Conservation (phyloP, 2,797 vertebrate genomes). For the Bradypodion ventrale region DNA sequence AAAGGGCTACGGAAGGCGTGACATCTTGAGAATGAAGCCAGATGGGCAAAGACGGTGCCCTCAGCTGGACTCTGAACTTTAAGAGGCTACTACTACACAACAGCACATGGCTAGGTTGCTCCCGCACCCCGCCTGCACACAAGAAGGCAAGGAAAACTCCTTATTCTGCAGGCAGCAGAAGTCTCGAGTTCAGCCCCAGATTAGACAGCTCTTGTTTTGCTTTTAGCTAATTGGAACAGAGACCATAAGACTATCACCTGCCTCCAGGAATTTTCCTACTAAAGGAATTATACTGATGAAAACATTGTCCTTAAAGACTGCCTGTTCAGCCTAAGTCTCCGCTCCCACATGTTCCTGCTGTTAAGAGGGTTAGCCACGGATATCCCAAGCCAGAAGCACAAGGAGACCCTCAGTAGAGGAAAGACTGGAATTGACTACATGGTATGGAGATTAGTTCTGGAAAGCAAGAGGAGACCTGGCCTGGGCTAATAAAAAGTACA, state of each 20-base stretch:
- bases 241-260: no score
- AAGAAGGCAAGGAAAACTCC: background rate
- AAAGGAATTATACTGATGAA: background rate
- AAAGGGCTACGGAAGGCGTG: background rate
- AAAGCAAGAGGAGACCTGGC: background rate
- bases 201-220: background rate
- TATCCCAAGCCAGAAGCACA: background rate
- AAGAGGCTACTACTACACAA: background rate
- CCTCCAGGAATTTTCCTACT: background rate
- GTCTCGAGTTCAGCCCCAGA: background rate
- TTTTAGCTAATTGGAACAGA: background rate
- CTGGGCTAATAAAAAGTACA: no score
- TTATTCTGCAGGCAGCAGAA: background rate
- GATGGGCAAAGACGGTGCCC: background rate
- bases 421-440: no score
- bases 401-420: background rate
- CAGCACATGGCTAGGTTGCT: background rate
- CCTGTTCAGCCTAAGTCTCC: no score
- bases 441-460: background rate
- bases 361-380: no score
- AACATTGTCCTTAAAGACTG: background rate
- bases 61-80: background rate
- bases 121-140: rapidly evolving
- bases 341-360: background rate
- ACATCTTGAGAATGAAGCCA: background rate